phyloP scores from a whole-genome alignment of 2,888 invertebrate species.

The Bembecia ichneumoniformis region DNA sequence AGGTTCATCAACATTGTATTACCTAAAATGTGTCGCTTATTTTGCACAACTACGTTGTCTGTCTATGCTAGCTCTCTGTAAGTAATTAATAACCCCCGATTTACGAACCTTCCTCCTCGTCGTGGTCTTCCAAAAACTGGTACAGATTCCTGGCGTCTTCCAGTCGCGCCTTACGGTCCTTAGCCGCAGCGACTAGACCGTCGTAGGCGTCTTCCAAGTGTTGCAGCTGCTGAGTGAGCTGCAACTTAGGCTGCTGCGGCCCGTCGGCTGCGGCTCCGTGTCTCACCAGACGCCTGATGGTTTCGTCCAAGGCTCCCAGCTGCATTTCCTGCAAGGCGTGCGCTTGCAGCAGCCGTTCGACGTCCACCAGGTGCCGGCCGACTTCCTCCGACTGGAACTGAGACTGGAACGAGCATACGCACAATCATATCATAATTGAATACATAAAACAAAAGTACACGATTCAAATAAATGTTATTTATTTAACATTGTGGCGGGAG shows the following conservation, averaged over 20 bases:
- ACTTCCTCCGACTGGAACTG: constrained; percentile 87
- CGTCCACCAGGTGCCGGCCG: constrained; percentile 93
- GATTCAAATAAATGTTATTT: too few relatives aligned
- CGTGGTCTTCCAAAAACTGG: constrained; percentile 96
- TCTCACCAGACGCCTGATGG: constrained; percentile 82
- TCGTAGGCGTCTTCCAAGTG: constrained; percentile 85
- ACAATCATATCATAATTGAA: too few relatives aligned
- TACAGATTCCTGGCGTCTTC: constrained; percentile 95
- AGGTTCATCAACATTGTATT: too few relatives aligned
- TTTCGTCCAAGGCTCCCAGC: constrained; percentile 90
- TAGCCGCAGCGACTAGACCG: constrained; percentile 78
- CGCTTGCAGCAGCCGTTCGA: constrained; percentile 94
- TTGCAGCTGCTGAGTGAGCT: constrained; percentile 81
- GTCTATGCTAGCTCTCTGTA: too few relatives aligned
- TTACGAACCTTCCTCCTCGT: constrained; percentile 87
- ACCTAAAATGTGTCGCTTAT: too few relatives aligned
- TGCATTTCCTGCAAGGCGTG: constrained; percentile 94
- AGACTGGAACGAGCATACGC: constrained; percentile 65
- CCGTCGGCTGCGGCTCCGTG: constrained; percentile 41
- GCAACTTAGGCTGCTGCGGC: constrained; percentile 79
- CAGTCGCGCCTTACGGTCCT: constrained; percentile 84
- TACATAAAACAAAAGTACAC: too few relatives aligned
- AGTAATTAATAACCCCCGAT: background rate
- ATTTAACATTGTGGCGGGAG: too few relatives aligned
- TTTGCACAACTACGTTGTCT: too few relatives aligned